Evolutionary conservation across 2,113 vertebrate genomes (phyloP), one percentile per base, ranked within the genome.

Genomic region (Lipotes vexillifer): DNA sequence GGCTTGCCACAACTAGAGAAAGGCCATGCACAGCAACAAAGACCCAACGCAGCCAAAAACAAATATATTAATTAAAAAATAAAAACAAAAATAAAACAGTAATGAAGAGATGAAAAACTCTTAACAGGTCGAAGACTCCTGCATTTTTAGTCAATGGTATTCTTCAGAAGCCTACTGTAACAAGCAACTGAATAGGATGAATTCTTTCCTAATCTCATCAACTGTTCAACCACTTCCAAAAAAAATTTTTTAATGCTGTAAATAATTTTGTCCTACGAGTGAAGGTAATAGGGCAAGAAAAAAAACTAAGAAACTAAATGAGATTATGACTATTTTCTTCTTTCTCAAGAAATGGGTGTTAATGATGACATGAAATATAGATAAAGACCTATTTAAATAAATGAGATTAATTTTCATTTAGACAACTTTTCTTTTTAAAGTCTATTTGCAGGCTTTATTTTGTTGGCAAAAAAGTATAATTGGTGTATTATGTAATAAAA

Each of bases 401-500:
- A 74, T 83, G 93, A 96, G 92, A 95, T 92, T 97, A 95, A 97
- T 93, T 97, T 93, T 93, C 31, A 41, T 89, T 84, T 96, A 91
- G 72, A 88, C 71, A 94, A 97, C 72, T 95, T 95, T 59, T 95
- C 9, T 94, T 97, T 88, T 91, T 78, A 88, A 81, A 93, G 36
- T 94, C 88, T 94, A 88, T 97, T 93, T 96, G 66, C 38, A 85
- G 90, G 93, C 85, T 94, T 95, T 88, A 97, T 94, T 75, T 88
- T 96, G 93, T 96, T 96, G 88, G 86, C 81, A 91, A 97, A 96
- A 96, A 97, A 88, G 89, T 82, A 4, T 97, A 94, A 97, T 97
- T 97, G 94, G 65, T 97, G 65, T 59, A 94, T 95, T 96, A 95
- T 95, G 72, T 77, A 86, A 84, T 82, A 94, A 96, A 95, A 85